Evolutionary conservation across 2,113 vertebrate genomes (phyloP), one percentile per base, ranked within the genome.

Genomic region (Seriola dumerili): DNA sequence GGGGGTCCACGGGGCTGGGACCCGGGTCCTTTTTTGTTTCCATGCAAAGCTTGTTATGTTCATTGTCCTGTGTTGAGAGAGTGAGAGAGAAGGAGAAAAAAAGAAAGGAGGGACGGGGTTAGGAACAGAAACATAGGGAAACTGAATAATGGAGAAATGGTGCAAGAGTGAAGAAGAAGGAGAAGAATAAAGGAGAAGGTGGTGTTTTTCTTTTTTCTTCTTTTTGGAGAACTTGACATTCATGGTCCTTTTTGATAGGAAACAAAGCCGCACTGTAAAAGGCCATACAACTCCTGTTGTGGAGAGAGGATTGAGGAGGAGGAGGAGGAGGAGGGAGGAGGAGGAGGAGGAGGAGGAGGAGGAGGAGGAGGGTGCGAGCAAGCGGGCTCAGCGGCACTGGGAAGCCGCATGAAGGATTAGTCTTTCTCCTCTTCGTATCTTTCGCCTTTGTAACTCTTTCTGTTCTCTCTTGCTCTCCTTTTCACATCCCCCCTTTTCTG

Each of bases 181-280:
- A 55, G 54, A 61, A 25, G 4, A 80, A 66, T 0, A 71, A 76
- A 71, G 2, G 25, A 46, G 29, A 69, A 77, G 40, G 61, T 81
- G 36, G 36, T 77, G 70, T 42, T 38, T 62, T 59, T 78, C 42
- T 1, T 23, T 29, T 23, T 8, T 11, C 32, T 44, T 80, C 25
- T 76, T 13, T 42, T 38, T 66, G 44, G 62, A 67, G 52, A 88
- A 85, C 85, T 89, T 91, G 77, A 92, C 83, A 84, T 92, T 88
- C 81, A 87, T 14, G 25, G 71, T 88, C 73, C 59, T 90, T 87
- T 89, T 84, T 89, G 72, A 89, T 74, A 50, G 55, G 74, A 91
- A 90, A 91, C 89, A 91, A 92, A 90, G 89, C 71, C n/a, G 21
- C 67, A 86, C 76, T 91, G 89, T 91, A 91, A 88, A 91, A 85